Conservation (phyloP, 92 coral and sea anemone species). For the Umimayanthus chanpuru region DNA sequence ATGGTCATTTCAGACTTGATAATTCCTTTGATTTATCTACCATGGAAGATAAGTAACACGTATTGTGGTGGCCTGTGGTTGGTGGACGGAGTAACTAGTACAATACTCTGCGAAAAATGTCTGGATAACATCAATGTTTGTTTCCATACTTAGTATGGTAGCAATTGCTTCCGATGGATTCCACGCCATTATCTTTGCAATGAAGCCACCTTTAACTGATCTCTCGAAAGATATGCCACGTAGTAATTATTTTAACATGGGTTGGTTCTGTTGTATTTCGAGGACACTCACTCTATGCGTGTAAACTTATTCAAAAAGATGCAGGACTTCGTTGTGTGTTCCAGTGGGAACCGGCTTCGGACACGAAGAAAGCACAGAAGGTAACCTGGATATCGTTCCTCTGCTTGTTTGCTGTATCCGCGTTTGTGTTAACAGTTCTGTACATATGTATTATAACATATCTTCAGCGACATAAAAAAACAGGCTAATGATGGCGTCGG, state of each 20-base stretch:
- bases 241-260: not conserved
- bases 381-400: not conserved
- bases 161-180: not conserved
- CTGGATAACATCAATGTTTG: not conserved
- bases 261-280: not conserved
- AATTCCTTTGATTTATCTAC: not conserved
- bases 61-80: not conserved
- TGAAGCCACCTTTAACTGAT: not conserved
- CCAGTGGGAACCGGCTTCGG: not conserved
- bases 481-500: not conserved
- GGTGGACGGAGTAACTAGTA: not conserved
- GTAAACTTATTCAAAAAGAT: not conserved
- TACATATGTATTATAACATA: not conserved
- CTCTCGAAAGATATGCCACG: not conserved
- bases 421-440: not conserved
- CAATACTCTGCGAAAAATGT: not conserved
- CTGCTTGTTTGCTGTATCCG: not conserved
- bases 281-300: not conserved
- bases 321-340: not conserved
- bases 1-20: not conserved
- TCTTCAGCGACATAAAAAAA: not conserved
- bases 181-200: not conserved
- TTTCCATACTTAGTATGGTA: not conserved
- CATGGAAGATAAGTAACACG: not conserved
- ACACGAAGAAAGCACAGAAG: not conserved